Evolutionary conservation across 1,140 invertebrate genomes (phyloP).

Genomic region (Hylaeus anthracinus): DNA sequence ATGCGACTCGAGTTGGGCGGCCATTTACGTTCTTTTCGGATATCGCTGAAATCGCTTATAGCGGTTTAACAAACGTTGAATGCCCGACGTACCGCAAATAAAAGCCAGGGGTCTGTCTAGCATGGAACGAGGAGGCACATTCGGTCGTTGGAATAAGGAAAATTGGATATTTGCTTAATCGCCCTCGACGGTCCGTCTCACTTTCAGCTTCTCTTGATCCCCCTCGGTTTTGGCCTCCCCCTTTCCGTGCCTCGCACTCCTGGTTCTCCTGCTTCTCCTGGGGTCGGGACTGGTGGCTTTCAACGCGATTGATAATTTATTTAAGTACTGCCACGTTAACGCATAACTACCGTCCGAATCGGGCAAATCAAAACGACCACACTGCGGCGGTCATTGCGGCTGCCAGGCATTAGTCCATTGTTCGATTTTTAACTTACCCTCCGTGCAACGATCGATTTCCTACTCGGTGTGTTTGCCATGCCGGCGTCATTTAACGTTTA

Average conservation of each 20-base stretch:
- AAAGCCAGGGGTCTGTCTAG: constrained; percentile 31
- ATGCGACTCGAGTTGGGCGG: constrained; percentile 28
- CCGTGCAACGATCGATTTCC: constrained; percentile 49
- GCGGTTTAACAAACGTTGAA: constrained; percentile 50
- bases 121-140: constrained; percentile 39
- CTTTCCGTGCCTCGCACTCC: constrained; percentile 21
- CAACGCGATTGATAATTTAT: constrained; percentile 73
- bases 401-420: constrained; percentile 37
- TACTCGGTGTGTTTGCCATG: neutral
- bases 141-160: constrained; percentile 35
- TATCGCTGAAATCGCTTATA: constrained; percentile 37
- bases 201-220: constrained; percentile 46
- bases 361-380: constrained; percentile 63
- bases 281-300: constrained; percentile 47
- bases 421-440: constrained; percentile 66
- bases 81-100: constrained; percentile 49
- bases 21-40: constrained; percentile 42
- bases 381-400: constrained; percentile 34
- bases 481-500: neutral
- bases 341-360: constrained; percentile 59
- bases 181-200: constrained; percentile 45
- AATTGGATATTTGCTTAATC: constrained; percentile 65
- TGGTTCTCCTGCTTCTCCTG: constrained; percentile 4
- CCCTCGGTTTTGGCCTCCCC: constrained; percentile 31
- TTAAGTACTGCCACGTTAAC: constrained; percentile 68